Evolutionary conservation across 2,888 invertebrate genomes (phyloP), one percentile per base, ranked within the genome.

Genomic region (Fragum fragum): DNA sequence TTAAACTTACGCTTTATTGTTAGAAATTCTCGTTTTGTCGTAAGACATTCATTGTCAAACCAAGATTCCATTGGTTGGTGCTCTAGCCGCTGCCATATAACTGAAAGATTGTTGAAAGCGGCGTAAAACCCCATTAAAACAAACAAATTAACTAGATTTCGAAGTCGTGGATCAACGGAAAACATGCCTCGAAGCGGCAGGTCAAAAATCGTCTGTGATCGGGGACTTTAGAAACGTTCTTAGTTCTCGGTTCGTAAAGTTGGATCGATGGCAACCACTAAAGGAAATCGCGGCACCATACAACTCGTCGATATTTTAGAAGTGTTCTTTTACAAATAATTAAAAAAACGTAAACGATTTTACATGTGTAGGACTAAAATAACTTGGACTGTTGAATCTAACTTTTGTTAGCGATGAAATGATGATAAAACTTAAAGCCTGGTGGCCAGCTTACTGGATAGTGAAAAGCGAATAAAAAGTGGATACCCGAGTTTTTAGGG

Each of bases 381-480:
- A 29, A 26, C 1, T 5, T 39, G 59, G 76, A 69, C 26, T 36
- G 28, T 76, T 52, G 23, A 68, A 18, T 18, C 36, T 55, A 5
- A 79, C 3, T 75, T 71, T 71, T 9, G 71, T 75, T 42, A 74
- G 66, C 72, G 39, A 77, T 77, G 72, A 39, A 28, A 29, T n/a
- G n/a, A n/a, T n/a, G n/a, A 55, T 69, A 16, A 14, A 28, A n/a
- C 42, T 29, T 75, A 6, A 61, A 55, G 63, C 57, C 32, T 32
- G 71, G 55, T 39, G 74, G 75, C 11, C 21, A 71, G 57, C 11
- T 74, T 7, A 70, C 73, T 23, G 63, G 70, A 11, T 74, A 74
- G 74, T 69, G 79, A 57, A 79, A 71, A 29, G 21, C 39, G 5
- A 21, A 11, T 28, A 72, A 79, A 32, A 75, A 57, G 29, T 75